phyloP scores from a whole-genome alignment of 1,140 invertebrate genomes.

The Bombus haemorrhoidalis region DNA sequence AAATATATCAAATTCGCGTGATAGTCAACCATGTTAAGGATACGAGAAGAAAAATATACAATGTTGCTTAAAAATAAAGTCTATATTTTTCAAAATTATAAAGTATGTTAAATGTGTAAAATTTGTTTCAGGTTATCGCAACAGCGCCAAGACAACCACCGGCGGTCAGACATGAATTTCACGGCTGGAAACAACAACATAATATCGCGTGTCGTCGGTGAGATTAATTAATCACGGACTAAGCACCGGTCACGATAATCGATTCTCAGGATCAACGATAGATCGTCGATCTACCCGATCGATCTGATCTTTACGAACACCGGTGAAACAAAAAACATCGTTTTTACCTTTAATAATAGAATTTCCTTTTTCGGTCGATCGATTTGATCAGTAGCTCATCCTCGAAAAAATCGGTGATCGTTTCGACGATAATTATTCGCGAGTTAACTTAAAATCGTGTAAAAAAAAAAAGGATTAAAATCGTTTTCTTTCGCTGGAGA shows the following conservation, averaged over 20 bases:
- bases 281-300: background rate
- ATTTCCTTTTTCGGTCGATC: slow-evolving; percentile 29
- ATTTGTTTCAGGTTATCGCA: slow-evolving; percentile 45
- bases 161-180: slow-evolving; percentile 33
- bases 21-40: too few species aligned
- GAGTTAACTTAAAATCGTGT: too few species aligned
- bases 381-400: slow-evolving; percentile 16
- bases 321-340: slow-evolving; percentile 3
- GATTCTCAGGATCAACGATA: background rate
- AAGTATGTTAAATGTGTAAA: too few species aligned
- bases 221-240: background rate
- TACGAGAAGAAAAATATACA: too few species aligned
- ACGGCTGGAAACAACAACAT: background rate
- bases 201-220: slow-evolving; percentile 3
- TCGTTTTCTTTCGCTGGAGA: background rate
- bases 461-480: too few species aligned
- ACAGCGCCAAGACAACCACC: slow-evolving; percentile 6
- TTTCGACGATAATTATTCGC: background rate
- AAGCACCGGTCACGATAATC: background rate
- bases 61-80: too few species aligned
- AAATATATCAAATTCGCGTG: too few species aligned
- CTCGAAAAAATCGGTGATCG: slow-evolving; percentile 24
- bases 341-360: slow-evolving; percentile 37
- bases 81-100: too few species aligned
- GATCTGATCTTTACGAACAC: background rate